These are phyloP conservation scores for Scaptomyza flava DNA, from an alignment of 2,888 invertebrate species.

Conservation along the genomic window DNA sequence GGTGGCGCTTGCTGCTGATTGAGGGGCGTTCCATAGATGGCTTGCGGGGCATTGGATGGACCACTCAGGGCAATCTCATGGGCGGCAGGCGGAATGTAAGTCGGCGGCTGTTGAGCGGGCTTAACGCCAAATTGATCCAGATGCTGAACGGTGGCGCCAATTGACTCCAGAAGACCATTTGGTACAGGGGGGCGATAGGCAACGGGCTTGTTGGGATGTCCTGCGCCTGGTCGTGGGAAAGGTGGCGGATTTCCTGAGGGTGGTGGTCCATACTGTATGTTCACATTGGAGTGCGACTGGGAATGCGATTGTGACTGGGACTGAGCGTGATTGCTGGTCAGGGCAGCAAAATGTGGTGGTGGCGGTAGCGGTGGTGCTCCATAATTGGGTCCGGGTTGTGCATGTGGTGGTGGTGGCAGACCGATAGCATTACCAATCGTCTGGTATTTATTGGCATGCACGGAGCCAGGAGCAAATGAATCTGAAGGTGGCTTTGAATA, in stretches of 20 bases:
- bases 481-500: conserved; percentile 84
- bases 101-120: conserved; percentile 85
- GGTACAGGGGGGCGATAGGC: conserved; percentile 91
- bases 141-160: conserved; percentile 87
- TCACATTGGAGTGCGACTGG: conserved; percentile 64
- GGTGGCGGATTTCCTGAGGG: conserved; percentile 74
- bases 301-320: conserved; percentile 34
- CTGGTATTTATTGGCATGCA: conserved; percentile 75
- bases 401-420: conserved; percentile 84
- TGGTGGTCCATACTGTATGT: conserved; percentile 78
- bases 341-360: conserved; percentile 41
- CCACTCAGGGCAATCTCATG: conserved; percentile 83
- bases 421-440: conserved; percentile 50
- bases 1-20: conserved; percentile 31
- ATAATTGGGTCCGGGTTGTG: conserved; percentile 26
- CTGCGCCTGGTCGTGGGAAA: conserved; percentile 48
- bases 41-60: conserved; percentile 33
- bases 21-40: conserved; percentile 24
- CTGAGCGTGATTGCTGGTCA: conserved; percentile 41
- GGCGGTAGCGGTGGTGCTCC: conserved; percentile 59
- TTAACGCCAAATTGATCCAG: conserved; percentile 87
- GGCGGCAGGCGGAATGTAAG: conserved; percentile 88
- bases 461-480: conserved; percentile 83
- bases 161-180: conserved; percentile 88
- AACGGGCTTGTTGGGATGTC: conserved; percentile 86